These are phyloP conservation scores for Parelbella ahira DNA, from an alignment of 2,888 invertebrate species.

Conservation along the genomic window DNA sequence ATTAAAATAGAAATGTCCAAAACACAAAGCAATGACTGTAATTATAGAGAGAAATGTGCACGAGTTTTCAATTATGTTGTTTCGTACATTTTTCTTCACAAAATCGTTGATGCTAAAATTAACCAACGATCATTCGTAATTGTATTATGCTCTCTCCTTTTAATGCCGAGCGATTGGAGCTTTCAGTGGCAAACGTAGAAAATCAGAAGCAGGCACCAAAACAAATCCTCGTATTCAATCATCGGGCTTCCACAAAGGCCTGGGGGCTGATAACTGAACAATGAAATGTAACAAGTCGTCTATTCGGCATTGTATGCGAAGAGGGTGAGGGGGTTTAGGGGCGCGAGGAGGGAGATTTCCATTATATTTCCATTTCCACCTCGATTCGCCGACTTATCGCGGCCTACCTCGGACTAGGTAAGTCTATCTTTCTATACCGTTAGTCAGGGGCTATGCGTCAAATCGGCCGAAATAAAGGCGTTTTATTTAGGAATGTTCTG, in stretches of 20 bases:
- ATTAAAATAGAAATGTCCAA: too few species aligned
- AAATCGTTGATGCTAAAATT: constrained; percentile 1
- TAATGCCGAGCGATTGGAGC: constrained; percentile 60
- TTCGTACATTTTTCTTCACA: neutral
- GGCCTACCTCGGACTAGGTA: constrained; percentile 74
- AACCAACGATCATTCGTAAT: constrained; percentile 51
- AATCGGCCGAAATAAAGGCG: constrained; percentile 32
- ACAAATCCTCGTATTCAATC: constrained; percentile 80
- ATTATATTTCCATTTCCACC: constrained; percentile 81
- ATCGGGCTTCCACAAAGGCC: constrained; percentile 76
- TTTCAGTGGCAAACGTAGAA: constrained; percentile 67
- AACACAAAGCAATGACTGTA: too few species aligned
- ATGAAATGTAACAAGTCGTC: constrained; percentile 81
- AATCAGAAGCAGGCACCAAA: constrained; percentile 75
- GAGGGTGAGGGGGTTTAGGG: constrained; percentile 39
- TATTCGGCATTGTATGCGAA: constrained; percentile 72
- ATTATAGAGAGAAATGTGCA: too few species aligned
- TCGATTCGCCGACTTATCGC: constrained; percentile 76
- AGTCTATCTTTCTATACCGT: constrained; percentile 78
- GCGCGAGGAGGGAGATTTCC: constrained; percentile 57
- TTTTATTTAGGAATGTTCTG: constrained; percentile 22
- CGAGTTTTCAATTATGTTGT: too few species aligned
- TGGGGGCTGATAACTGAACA: constrained; percentile 78
- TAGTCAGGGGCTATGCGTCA: constrained; percentile 65
- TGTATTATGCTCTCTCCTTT: constrained; percentile 50